Evolutionary conservation across 1,140 invertebrate species (phyloP).

Genomic region (Cherax destructor): DNA sequence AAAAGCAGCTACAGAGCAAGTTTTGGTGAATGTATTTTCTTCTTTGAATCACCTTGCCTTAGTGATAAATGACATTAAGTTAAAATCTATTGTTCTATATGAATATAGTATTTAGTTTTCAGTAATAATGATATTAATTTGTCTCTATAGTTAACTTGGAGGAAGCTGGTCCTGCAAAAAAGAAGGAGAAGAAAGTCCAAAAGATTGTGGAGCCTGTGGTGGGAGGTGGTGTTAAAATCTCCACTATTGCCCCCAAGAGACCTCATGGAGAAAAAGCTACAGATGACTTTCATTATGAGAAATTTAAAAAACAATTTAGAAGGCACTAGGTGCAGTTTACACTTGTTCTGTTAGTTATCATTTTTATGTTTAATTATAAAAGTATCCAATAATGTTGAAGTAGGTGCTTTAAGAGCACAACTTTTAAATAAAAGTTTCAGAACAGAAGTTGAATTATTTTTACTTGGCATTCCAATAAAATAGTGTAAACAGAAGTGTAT

Average conservation of each 20-base stretch:
- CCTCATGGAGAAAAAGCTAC: slow-evolving; percentile 82
- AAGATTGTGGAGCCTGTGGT: slow-evolving; percentile 80
- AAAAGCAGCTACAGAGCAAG: too few relatives aligned
- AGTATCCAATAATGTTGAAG: not conserved
- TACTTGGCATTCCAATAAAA: too few relatives aligned
- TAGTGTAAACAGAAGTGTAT: too few relatives aligned
- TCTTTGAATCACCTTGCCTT: too few relatives aligned
- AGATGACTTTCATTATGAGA: slow-evolving; percentile 97
- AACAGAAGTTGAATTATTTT: too few relatives aligned
- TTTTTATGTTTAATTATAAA: not conserved
- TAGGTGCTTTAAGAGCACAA: too few relatives aligned
- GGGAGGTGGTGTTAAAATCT: slow-evolving; percentile 77
- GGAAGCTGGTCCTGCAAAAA: slow-evolving; percentile 78
- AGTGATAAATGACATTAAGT: too few relatives aligned
- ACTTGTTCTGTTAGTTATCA: not conserved
- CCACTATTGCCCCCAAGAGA: slow-evolving; percentile 82
- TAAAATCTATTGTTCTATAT: too few relatives aligned
- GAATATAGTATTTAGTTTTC: too few relatives aligned
- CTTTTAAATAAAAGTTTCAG: too few relatives aligned
- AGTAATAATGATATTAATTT: too few relatives aligned
- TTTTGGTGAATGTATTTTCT: too few relatives aligned
- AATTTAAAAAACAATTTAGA: slow-evolving; percentile 96
- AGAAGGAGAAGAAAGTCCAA: slow-evolving; percentile 73
- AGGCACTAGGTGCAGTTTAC: slow-evolving; percentile 81
- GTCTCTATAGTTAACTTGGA: slow-evolving; percentile 87